Conservation (phyloP, 2,888 invertebrate genomes). For the Sesamia inferens region DNA sequence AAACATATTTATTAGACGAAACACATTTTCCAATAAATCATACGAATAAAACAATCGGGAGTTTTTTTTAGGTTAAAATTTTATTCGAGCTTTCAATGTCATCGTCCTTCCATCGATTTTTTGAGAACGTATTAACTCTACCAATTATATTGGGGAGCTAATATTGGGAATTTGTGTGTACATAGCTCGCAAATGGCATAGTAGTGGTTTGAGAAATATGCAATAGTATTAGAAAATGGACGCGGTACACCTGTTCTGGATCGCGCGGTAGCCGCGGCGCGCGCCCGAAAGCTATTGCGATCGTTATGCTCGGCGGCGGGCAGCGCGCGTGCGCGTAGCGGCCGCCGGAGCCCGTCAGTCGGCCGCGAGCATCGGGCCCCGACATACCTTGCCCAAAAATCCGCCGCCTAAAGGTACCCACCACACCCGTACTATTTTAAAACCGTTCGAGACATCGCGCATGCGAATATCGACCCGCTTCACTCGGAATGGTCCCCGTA, state of each 20-base stretch:
- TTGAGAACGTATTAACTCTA: slow-evolving; percentile 1
- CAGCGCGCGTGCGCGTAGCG: slow-evolving; percentile 68
- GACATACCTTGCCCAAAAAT: slow-evolving; percentile 73
- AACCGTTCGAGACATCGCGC: slow-evolving; percentile 81
- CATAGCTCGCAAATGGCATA: slow-evolving; percentile 32
- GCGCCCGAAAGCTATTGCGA: slow-evolving; percentile 65
- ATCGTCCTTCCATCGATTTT: slow-evolving; percentile 40
- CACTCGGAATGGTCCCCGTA: slow-evolving; percentile 85
- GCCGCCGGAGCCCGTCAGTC: slow-evolving; percentile 62
- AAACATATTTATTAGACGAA: slow-evolving; percentile 61
- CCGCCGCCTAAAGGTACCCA: slow-evolving; percentile 73
- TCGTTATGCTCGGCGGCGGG: slow-evolving; percentile 68
- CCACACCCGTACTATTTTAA: slow-evolving; percentile 80
- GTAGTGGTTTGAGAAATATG: slow-evolving; percentile 47
- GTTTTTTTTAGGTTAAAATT: slow-evolving; percentile 49
- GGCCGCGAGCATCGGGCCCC: slow-evolving; percentile 65
- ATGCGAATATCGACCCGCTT: slow-evolving; percentile 86
- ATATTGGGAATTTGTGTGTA: slow-evolving; percentile 18
- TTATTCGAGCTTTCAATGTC: slow-evolving; percentile 46
- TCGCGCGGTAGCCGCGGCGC: slow-evolving; percentile 53
- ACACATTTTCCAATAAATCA: slow-evolving; percentile 60
- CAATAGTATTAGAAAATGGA: slow-evolving; percentile 60
- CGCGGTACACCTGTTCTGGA: slow-evolving; percentile 65
- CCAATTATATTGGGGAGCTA: slow-evolving; percentile 8
- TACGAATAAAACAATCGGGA: slow-evolving; percentile 34